A percentile compares a stretch with the other conserved stretches of the same genome.
phyloP scores from a whole-genome alignment of 2,797 vertebrate genomes.

The Xenops minutus region DNA sequence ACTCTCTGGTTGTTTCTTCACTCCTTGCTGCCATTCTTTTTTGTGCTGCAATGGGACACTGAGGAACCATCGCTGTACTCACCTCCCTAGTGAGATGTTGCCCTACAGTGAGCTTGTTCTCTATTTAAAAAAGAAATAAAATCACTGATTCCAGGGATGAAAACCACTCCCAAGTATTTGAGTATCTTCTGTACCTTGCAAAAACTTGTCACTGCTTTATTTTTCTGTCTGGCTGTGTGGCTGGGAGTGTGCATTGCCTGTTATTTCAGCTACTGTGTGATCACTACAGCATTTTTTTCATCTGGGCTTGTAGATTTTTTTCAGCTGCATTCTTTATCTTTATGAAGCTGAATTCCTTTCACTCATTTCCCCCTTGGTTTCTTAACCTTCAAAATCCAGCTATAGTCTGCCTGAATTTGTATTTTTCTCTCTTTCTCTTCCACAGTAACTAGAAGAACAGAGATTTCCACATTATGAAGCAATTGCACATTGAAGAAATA shows the following conservation, averaged over 20 bases:
- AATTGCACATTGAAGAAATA: background rate
- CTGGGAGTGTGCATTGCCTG: background rate
- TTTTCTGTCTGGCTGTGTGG: background rate
- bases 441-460: background rate
- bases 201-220: background rate
- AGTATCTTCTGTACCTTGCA: background rate
- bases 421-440: background rate
- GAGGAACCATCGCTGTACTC: background rate
- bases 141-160: slow-evolving; percentile 10
- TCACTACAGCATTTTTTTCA: background rate
- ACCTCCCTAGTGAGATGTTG: slow-evolving; percentile 30
- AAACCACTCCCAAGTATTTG: slow-evolving; percentile 4
- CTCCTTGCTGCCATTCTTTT: slow-evolving; percentile 25
- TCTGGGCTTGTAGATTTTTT: background rate
- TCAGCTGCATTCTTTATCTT: slow-evolving; percentile 2
- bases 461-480: background rate
- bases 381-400: slow-evolving; percentile 14
- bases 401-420: background rate
- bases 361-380: background rate
- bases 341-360: background rate
- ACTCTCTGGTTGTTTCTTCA: slow-evolving; percentile 32
- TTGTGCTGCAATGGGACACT: slow-evolving; percentile 13
- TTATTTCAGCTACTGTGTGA: background rate
- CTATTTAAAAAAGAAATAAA: slow-evolving; percentile 16
- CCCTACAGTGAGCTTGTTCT: slow-evolving; percentile 28